Conservation (phyloP, 2,797 vertebrate species). For the Aldrovandia affinis region DNA sequence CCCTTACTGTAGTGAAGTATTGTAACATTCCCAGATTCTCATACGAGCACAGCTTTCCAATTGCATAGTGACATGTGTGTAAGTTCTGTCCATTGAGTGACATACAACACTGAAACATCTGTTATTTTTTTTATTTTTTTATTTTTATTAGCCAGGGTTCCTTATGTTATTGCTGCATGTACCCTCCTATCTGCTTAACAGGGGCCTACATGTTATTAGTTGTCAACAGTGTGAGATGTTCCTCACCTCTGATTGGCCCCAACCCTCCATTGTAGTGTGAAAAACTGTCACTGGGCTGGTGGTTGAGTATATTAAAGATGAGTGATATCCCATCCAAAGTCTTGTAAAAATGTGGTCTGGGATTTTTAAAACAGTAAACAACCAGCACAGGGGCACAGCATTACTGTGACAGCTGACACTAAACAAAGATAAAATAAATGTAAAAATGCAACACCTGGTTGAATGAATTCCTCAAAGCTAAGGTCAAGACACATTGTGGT, state of each 20-base stretch:
- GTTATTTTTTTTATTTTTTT: neutral
- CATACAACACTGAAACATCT: neutral
- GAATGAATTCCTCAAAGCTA: neutral
- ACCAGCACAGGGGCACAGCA: neutral
- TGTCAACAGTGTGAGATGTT: neutral
- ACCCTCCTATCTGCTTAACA: too few relatives aligned
- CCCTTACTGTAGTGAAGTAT: neutral
- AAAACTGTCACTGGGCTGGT: neutral
- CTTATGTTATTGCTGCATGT: too few relatives aligned
- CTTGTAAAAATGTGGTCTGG: neutral
- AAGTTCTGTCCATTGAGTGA: neutral
- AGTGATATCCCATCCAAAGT: neutral
- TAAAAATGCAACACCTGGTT: neutral
- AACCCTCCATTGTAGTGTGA: too few relatives aligned
- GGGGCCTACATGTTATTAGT: too few relatives aligned
- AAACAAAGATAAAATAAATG: neutral
- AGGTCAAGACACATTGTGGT: neutral
- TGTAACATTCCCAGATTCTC: neutral
- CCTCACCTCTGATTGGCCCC: too few relatives aligned
- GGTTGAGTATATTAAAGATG: neutral
- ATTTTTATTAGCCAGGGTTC: neutral
- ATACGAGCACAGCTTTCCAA: neutral
- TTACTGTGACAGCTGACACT: neutral
- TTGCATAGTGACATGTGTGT: neutral
- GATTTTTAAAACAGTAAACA: neutral